These are phyloP conservation scores for Gastrophysa polygoni DNA, from an alignment of 2,888 invertebrate genomes.

Conservation along the genomic window DNA sequence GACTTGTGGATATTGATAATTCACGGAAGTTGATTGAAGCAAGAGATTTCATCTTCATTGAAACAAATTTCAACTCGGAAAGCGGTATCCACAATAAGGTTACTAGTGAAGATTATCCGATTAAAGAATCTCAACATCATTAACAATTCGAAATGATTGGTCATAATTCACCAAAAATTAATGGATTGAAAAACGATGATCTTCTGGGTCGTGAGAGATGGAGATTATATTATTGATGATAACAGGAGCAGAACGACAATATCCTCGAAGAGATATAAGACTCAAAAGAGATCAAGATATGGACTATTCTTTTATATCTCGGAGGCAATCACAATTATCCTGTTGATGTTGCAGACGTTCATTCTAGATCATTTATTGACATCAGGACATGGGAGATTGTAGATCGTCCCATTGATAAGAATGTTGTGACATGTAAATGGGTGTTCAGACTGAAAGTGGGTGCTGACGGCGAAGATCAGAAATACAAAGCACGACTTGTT, in stretches of 20 bases:
- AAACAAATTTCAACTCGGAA: background rate
- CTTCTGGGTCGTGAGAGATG: background rate
- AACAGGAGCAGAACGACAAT: background rate
- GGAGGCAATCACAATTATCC: background rate
- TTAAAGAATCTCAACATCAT: background rate
- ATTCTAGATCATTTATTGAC: too few relatives aligned
- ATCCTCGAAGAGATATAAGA: background rate
- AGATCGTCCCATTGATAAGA: background rate
- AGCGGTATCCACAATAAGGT: background rate
- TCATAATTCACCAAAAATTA: background rate
- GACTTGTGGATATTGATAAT: background rate
- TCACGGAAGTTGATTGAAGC: background rate
- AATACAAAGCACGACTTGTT: too few relatives aligned
- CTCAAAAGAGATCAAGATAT: background rate
- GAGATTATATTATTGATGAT: background rate
- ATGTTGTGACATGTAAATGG: background rate
- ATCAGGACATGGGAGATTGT: background rate
- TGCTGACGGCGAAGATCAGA: background rate
- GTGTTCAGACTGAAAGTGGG: background rate
- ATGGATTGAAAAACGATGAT: background rate
- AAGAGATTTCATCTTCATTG: constrained; percentile 2
- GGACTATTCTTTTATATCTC: background rate
- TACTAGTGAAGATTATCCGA: background rate
- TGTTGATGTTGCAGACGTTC: background rate
- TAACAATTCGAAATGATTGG: background rate